A percentile compares a stretch with the other conserved stretches of the same genome.
Conservation (phyloP, 2,797 vertebrate genomes). For the Echiichthys vipera region DNA sequence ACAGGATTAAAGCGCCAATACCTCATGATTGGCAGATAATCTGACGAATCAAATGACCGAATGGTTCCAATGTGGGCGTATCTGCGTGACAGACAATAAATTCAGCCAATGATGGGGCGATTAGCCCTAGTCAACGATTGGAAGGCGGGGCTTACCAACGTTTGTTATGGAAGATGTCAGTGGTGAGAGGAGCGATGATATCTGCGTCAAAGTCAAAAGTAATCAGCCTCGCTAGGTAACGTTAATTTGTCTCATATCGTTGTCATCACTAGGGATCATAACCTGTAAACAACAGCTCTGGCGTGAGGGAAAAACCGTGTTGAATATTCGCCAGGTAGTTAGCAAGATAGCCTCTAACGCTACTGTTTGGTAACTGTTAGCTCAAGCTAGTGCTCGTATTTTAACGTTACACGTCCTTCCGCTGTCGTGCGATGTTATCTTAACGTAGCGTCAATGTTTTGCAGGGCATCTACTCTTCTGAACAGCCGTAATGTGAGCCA, state of each 20-base stretch:
- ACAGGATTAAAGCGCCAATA: fast-evolving
- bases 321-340: background rate
- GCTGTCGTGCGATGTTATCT: background rate
- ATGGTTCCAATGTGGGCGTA: background rate
- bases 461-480: constrained; percentile 64
- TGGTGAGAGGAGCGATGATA: constrained; percentile 61
- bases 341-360: constrained; percentile 13
- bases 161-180: constrained; percentile 80
- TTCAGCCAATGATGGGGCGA: constrained; percentile 55
- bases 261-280: fast-evolving
- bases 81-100: background rate
- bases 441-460: constrained; percentile 11
- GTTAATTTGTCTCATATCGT: background rate
- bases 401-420: background rate
- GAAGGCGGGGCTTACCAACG: background rate
- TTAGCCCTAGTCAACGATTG: fast-evolving
- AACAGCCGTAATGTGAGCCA: constrained; percentile 31
- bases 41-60: constrained; percentile 41
- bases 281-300: background rate
- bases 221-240: constrained; percentile 76
- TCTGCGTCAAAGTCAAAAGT: constrained; percentile 69
- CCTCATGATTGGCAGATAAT: background rate
- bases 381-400: background rate
- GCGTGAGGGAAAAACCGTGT: background rate
- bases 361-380: background rate